Conservation (phyloP, 2,797 vertebrate species). For the Taeniopygia guttata region DNA sequence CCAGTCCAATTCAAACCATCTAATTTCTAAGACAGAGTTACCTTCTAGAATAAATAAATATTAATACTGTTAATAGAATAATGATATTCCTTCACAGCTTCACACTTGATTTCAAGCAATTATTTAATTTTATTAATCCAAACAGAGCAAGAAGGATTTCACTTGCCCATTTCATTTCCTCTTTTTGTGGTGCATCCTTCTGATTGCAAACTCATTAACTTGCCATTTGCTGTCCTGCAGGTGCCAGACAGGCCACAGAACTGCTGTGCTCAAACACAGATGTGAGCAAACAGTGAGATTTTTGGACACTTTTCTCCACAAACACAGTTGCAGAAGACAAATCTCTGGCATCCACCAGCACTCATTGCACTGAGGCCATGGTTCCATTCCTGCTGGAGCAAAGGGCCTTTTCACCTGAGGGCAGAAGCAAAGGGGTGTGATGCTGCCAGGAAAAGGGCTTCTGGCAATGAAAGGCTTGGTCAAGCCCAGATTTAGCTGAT, state of each 20-base stretch:
- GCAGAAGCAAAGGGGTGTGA: background rate
- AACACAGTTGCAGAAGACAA: background rate
- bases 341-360: background rate
- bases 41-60: background rate
- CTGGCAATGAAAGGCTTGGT: background rate
- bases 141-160: background rate
- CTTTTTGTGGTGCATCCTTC: background rate
- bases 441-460: background rate
- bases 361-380: background rate
- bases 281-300: background rate
- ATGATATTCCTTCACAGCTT: conserved; percentile 1
- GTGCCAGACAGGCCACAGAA: background rate
- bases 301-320: background rate
- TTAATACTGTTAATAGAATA: background rate
- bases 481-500: background rate
- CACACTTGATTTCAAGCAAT: background rate
- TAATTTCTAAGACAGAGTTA: background rate
- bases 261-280: background rate
- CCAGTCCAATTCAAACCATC: background rate
- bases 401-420: background rate
- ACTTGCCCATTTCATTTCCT: background rate
- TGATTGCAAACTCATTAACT: background rate
- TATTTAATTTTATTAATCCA: background rate
- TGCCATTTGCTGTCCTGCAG: background rate
- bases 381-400: background rate